A percentile compares a stretch with the other conserved stretches of the same genome.
phyloP scores from a whole-genome alignment of 64 coral and sea anemone genomes.

The Orbicella faveolata region DNA sequence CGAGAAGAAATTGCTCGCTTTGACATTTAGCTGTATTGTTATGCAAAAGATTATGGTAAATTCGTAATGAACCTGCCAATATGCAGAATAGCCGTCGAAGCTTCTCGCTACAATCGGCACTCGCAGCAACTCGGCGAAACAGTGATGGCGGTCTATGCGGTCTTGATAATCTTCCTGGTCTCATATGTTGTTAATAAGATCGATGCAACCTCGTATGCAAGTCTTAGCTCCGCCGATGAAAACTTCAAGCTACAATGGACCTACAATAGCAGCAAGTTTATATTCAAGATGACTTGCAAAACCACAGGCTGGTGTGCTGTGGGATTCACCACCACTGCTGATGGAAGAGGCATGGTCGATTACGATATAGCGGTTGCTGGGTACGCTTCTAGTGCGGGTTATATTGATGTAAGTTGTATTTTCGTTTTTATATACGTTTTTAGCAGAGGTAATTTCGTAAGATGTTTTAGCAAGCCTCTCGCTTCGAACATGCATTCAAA shows the following conservation, averaged over 20 bases:
- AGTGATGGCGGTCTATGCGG: not conserved
- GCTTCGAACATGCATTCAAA: no score
- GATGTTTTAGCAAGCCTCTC: no score
- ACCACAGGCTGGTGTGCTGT: constrained; percentile 20
- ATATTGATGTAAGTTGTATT: no score
- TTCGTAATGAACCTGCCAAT: no score
- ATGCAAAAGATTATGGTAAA: no score
- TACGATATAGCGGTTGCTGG: constrained; percentile 1
- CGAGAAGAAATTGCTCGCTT: no score
- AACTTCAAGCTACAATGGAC: constrained; percentile 4
- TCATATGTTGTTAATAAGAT: not conserved
- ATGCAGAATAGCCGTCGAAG: no score
- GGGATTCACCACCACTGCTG: constrained; percentile 3
- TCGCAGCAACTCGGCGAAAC: not conserved
- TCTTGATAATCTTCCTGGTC: not conserved
- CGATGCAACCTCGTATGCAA: not conserved
- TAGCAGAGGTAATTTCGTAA: no score
- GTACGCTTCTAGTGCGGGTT: not conserved
- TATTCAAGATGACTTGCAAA: constrained; percentile 19
- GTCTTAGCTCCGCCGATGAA: not conserved
- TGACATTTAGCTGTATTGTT: no score
- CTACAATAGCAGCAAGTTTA: not conserved
- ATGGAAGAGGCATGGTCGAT: constrained; percentile 6
- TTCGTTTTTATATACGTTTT: no score
- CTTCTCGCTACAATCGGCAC: not conserved